Percentiles rank a stretch among this genome's conserved stretches.
These are phyloP conservation scores for Anagyrus pseudococci DNA, from an alignment of 2,888 invertebrate genomes.

Conservation along the genomic window DNA sequence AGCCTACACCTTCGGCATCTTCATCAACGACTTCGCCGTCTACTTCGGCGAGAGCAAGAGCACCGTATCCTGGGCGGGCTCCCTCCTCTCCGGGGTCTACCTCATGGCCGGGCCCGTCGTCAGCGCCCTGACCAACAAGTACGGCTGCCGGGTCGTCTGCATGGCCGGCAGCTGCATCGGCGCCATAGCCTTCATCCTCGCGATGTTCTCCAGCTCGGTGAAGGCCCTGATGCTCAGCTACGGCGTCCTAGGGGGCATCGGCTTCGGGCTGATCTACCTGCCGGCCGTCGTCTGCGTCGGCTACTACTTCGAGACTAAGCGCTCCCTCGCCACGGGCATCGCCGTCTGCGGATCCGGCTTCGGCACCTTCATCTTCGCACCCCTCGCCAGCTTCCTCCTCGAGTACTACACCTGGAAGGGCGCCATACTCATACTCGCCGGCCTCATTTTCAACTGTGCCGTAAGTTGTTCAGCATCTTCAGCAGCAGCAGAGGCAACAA, in stretches of 20 bases:
- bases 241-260: constrained; percentile 91
- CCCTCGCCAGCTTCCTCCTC: constrained; percentile 81
- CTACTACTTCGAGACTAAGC: constrained; percentile 95
- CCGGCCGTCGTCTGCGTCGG: constrained; percentile 97
- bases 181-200: constrained; percentile 82
- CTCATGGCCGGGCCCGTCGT: constrained; percentile 94
- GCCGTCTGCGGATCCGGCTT: constrained; percentile 96
- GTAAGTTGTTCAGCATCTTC: constrained; percentile 62
- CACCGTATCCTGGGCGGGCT: constrained; percentile 92
- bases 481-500: too few species aligned
- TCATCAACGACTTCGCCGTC: constrained; percentile 79
- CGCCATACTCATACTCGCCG: constrained; percentile 90
- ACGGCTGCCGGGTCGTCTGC: constrained; percentile 92
- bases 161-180: constrained; percentile 90
- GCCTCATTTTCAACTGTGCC: constrained; percentile 88
- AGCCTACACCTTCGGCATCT: constrained; percentile 97
- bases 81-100: constrained; percentile 94
- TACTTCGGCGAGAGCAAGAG: constrained; percentile 87
- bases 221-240: constrained; percentile 91
- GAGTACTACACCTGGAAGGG: constrained; percentile 87
- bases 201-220: constrained; percentile 86
- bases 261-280: constrained; percentile 91
- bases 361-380: constrained; percentile 95
- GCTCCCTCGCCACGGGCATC: constrained; percentile 92
- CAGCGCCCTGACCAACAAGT: constrained; percentile 94